Percentiles rank a stretch among this genome's conserved stretches.
Evolutionary conservation across 2,888 invertebrate genomes (phyloP).

Genomic region (Scaptomyza reducta): DNA sequence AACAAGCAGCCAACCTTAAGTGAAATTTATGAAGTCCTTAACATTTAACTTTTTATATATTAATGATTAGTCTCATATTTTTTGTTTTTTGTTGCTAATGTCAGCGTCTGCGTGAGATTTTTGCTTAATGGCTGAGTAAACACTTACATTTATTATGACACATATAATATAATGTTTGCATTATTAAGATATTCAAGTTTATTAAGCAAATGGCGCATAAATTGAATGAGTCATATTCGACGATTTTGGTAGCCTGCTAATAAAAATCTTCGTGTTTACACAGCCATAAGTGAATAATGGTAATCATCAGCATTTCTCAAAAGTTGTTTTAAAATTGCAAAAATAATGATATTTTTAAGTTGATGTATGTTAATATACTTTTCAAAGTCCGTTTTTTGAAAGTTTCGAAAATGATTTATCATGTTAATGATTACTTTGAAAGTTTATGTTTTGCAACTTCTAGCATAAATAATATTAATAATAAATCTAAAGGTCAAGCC

Average conservation of each 20-base stretch:
- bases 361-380: background rate
- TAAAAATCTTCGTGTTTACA: background rate
- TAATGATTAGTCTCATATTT: slow-evolving; percentile 9
- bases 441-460: no score
- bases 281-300: background rate
- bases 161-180: slow-evolving; percentile 16
- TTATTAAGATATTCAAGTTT: background rate
- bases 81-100: background rate
- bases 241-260: background rate
- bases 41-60: slow-evolving; percentile 2
- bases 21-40: slow-evolving; percentile 16
- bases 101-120: background rate
- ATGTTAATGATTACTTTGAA: no score
- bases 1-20: slow-evolving; percentile 2
- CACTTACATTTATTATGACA: slow-evolving; percentile 10
- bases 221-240: background rate
- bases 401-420: no score
- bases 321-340: background rate
- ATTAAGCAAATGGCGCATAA: background rate
- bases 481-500: no score
- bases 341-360: background rate
- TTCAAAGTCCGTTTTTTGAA: no score
- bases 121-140: background rate
- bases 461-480: no score
- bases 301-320: background rate